phyloP scores from a whole-genome alignment of 2,797 vertebrate genomes.

The Cuniculus paca region DNA sequence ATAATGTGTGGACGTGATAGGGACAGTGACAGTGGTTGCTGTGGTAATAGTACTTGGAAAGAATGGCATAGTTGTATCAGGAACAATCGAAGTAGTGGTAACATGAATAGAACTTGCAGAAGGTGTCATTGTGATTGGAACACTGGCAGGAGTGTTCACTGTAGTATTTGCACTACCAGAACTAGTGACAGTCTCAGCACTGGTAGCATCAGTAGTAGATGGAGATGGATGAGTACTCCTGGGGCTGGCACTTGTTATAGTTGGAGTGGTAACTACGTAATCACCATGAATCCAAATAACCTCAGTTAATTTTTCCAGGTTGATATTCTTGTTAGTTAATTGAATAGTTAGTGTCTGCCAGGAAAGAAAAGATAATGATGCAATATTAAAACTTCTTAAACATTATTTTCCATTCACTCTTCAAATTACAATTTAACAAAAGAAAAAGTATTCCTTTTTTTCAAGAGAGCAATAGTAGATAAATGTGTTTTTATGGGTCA shows the following conservation, averaged over 20 bases:
- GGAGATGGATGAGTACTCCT: background rate
- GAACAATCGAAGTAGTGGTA: accelerated
- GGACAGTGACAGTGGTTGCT: accelerated
- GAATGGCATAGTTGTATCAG: accelerated
- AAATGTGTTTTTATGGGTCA: background rate
- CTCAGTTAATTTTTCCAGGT: constrained; percentile 65
- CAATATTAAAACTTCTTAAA: constrained; percentile 45
- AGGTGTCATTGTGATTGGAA: accelerated
- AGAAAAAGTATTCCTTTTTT: background rate
- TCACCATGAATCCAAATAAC: constrained; percentile 56
- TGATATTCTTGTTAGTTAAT: constrained; percentile 49
- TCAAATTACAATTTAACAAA: background rate
- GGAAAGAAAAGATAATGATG: constrained; percentile 10
- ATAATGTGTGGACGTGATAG: background rate
- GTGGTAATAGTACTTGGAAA: accelerated
- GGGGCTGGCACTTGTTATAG: background rate
- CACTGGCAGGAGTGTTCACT: accelerated
- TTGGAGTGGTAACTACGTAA: background rate
- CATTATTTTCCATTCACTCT: background rate
- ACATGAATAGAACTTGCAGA: accelerated
- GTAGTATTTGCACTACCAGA: background rate
- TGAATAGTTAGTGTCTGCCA: constrained; percentile 75
- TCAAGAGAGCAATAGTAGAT: background rate
- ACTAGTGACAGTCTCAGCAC: background rate
- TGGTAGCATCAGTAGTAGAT: background rate